phyloP scores from a whole-genome alignment of 2,888 invertebrate genomes.

The Epistrophe grossulariae region DNA sequence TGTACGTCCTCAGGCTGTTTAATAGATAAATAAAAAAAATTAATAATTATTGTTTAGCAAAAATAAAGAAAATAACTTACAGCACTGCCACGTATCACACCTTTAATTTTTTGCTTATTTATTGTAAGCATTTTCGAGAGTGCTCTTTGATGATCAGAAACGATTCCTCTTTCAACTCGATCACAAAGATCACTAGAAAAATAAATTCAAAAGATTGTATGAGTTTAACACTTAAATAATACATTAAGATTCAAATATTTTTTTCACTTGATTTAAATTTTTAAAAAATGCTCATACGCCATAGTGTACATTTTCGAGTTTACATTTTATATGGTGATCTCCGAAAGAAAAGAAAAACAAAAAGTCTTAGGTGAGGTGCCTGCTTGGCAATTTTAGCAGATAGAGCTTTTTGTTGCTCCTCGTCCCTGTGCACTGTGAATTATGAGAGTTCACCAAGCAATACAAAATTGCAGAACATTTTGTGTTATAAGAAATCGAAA shows the following conservation, averaged over 20 bases:
- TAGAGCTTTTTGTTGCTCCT: too few relatives aligned
- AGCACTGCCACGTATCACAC: constrained; percentile 86
- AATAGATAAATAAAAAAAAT: constrained; percentile 17
- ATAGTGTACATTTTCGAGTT: neutral
- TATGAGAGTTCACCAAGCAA: too few relatives aligned
- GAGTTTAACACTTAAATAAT: neutral
- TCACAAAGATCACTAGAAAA: constrained; percentile 85
- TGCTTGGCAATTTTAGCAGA: too few relatives aligned
- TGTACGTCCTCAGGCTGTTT: constrained; percentile 86
- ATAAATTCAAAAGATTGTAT: neutral
- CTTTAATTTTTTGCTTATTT: constrained; percentile 87
- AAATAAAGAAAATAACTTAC: constrained; percentile 82
- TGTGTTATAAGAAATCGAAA: too few relatives aligned
- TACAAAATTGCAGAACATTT: too few relatives aligned
- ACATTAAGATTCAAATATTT: neutral
- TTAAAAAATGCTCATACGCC: constrained; percentile 13
- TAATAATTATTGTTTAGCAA: constrained; percentile 24
- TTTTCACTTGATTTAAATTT: neutral
- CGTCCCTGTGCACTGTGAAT: too few relatives aligned
- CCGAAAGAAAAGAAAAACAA: neutral
- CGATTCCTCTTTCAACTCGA: constrained; percentile 86
- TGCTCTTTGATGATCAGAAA: constrained; percentile 87
- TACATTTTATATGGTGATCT: neutral
- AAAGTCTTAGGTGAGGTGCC: too few relatives aligned
- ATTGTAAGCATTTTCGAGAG: constrained; percentile 86